A percentile compares a stretch with the other conserved stretches of the same genome.
phyloP scores from a whole-genome alignment of 2,113 vertebrate species.

The Epinephelus fuscoguttatus region DNA sequence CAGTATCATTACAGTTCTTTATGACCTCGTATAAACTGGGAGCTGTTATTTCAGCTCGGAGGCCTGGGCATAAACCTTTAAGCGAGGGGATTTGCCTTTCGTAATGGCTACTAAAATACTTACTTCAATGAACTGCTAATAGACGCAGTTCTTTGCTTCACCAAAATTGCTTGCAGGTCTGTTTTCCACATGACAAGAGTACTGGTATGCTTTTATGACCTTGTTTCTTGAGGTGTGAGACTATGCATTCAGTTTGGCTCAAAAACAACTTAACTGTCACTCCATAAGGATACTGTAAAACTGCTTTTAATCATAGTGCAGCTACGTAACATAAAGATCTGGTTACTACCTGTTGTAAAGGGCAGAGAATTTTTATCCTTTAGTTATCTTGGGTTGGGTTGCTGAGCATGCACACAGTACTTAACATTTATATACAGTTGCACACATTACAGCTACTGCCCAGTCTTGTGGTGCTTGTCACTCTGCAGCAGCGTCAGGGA shows the following conservation, averaged over 20 bases:
- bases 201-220: constrained; percentile 53
- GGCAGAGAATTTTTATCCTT: constrained; percentile 29
- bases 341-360: constrained; percentile 64
- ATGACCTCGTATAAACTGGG: constrained; percentile 82
- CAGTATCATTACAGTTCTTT: constrained; percentile 82
- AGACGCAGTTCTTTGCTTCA: constrained; percentile 58
- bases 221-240: constrained; percentile 36
- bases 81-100: constrained; percentile 75
- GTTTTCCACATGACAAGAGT: constrained; percentile 71
- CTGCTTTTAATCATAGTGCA: constrained; percentile 44
- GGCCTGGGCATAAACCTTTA: constrained; percentile 76
- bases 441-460: constrained; percentile 25
- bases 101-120: constrained; percentile 80
- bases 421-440: constrained; percentile 43
- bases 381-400: constrained; percentile 33
- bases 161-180: constrained; percentile 71
- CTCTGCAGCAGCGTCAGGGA: constrained; percentile 33
- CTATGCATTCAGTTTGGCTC: constrained; percentile 45
- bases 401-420: constrained; percentile 41
- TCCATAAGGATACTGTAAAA: constrained; percentile 30
- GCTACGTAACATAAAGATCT: constrained; percentile 33
- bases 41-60: constrained; percentile 79
- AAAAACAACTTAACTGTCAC: constrained; percentile 35
- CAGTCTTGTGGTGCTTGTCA: constrained; percentile 14
- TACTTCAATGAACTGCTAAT: constrained; percentile 74